These are phyloP conservation scores for Bruchidius siliquastri DNA, from an alignment of 2,888 invertebrate species.

Conservation along the genomic window DNA sequence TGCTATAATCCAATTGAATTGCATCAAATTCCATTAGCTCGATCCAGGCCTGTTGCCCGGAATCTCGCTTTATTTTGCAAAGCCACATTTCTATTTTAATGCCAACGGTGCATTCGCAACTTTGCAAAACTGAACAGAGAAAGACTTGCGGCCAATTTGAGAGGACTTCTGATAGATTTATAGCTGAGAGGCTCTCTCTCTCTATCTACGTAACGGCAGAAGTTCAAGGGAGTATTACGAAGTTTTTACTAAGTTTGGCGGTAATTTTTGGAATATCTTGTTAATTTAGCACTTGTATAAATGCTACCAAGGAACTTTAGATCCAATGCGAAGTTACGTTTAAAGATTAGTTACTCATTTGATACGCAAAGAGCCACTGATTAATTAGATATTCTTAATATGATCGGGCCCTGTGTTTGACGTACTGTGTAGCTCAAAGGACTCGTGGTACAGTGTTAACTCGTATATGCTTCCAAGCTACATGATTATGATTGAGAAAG, in stretches of 20 bases:
- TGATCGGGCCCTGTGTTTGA: too few species aligned
- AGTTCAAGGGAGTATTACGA: neutral
- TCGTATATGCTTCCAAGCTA: too few species aligned
- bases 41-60: neutral
- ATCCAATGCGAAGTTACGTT: neutral
- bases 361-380: too few species aligned
- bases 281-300: neutral
- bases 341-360: neutral
- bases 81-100: neutral
- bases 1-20: too few species aligned
- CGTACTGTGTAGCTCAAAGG: too few species aligned
- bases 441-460: too few species aligned
- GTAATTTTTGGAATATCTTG: neutral
- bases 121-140: neutral
- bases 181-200: neutral
- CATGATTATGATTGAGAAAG: too few species aligned
- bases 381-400: too few species aligned
- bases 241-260: neutral
- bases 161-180: neutral
- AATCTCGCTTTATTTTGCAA: neutral
- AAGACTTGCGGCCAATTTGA: neutral
- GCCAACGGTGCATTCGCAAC: neutral
- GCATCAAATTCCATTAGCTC: too few species aligned
- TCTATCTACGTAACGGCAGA: neutral
- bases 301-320: neutral